A percentile compares a stretch with the other conserved stretches of the same genome.
Conservation (phyloP, 2,797 vertebrate genomes). For the Loriculus beryllinus region DNA sequence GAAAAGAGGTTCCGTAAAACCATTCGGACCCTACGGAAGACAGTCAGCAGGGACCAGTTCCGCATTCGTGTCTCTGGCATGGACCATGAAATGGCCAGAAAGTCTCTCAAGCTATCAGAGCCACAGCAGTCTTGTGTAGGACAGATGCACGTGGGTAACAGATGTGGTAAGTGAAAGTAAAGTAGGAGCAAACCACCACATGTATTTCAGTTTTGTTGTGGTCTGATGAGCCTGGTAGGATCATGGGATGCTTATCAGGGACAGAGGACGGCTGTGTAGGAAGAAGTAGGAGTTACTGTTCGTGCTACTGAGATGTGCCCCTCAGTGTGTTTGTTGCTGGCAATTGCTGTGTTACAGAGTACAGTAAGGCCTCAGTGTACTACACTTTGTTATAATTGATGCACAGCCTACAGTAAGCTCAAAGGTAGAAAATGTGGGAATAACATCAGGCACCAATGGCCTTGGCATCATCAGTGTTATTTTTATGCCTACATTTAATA, state of each 20-base stretch:
- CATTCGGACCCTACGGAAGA: slow-evolving; percentile 90
- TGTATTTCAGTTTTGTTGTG: background rate
- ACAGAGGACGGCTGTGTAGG: background rate
- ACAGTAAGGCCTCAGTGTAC: background rate
- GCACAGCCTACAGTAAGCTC: background rate
- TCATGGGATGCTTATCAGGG: accelerated
- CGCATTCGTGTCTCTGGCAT: slow-evolving; percentile 85
- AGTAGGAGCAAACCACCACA: accelerated
- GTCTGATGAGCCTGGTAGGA: background rate
- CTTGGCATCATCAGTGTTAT: background rate
- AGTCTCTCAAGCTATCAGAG: slow-evolving; percentile 71
- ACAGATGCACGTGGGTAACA: slow-evolving; percentile 82
- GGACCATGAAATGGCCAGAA: slow-evolving; percentile 85
- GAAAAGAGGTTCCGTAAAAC: slow-evolving; percentile 94
- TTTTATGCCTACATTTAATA: background rate
- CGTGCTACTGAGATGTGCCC: background rate
- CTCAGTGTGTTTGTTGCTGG: background rate
- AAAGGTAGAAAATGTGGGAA: background rate
- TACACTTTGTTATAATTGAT: background rate
- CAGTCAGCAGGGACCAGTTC: slow-evolving; percentile 91
- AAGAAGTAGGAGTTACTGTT: background rate
- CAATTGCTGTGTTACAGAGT: accelerated
- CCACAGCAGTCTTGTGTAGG: slow-evolving; percentile 82
- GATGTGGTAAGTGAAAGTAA: slow-evolving; percentile 84
- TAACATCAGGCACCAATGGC: background rate